These are phyloP conservation scores for Phenganax stokvisi DNA, from an alignment of 92 coral and sea anemone species.

Conservation along the genomic window DNA sequence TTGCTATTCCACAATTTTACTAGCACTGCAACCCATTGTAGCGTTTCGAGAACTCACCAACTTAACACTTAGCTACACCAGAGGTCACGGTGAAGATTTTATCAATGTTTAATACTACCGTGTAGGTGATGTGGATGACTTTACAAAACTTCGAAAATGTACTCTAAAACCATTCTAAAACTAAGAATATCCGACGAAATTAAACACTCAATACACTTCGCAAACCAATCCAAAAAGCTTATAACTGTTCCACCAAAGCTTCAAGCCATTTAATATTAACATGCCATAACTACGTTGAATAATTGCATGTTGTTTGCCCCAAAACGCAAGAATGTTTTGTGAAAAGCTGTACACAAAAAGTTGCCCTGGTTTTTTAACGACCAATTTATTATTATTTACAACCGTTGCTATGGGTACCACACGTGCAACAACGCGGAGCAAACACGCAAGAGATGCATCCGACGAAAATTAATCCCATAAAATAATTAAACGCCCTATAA, in stretches of 20 bases:
- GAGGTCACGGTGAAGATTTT: too few relatives aligned
- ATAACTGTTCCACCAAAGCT: background rate
- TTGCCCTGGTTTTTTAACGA: slow-evolving; percentile 12
- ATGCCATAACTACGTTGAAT: background rate
- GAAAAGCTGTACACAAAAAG: background rate
- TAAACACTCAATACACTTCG: background rate
- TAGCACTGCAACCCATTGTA: slow-evolving; percentile 21
- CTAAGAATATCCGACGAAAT: too few relatives aligned
- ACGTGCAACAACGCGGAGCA: background rate
- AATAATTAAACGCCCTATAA: too few relatives aligned
- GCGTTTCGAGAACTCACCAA: background rate
- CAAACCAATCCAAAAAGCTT: background rate
- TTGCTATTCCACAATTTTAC: background rate
- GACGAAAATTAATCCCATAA: too few relatives aligned
- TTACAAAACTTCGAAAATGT: too few relatives aligned
- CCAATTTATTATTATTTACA: background rate
- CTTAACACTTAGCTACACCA: too few relatives aligned
- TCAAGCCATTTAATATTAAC: background rate
- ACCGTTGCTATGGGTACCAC: background rate
- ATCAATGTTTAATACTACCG: too few relatives aligned
- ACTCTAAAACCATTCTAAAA: too few relatives aligned
- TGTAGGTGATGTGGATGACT: too few relatives aligned
- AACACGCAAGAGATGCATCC: background rate
- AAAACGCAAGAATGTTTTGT: slow-evolving; percentile 10
- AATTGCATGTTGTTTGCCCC: background rate